phyloP scores from a whole-genome alignment of 1,140 invertebrate genomes.

The Camponotus vicinus region DNA sequence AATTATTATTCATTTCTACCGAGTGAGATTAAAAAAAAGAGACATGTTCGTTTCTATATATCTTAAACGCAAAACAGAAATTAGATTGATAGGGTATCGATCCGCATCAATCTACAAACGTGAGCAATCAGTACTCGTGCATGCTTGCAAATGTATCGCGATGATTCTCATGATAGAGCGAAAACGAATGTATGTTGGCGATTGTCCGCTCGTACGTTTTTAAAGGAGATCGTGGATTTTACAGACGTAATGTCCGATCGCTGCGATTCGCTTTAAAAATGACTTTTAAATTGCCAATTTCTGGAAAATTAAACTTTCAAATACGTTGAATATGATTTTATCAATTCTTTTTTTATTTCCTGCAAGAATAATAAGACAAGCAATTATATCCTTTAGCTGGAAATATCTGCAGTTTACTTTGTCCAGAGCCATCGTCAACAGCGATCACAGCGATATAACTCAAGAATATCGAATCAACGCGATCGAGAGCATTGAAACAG shows the following conservation, averaged over 20 bases:
- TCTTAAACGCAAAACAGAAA: background rate
- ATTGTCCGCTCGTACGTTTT: slow-evolving; percentile 45
- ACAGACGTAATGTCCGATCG: slow-evolving; percentile 65
- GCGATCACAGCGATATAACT: background rate
- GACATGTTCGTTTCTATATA: slow-evolving; percentile 31
- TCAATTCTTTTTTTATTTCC: background rate
- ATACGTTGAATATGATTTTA: background rate
- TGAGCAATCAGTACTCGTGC: background rate
- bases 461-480: slow-evolving; percentile 1
- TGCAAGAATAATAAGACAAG: background rate
- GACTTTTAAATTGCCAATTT: background rate
- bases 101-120: slow-evolving; percentile 41
- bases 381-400: background rate
- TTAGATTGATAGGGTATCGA: slow-evolving; percentile 29
- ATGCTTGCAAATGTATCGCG: slow-evolving; percentile 18
- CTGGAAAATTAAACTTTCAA: background rate
- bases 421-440: background rate
- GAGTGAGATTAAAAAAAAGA: background rate
- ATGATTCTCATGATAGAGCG: slow-evolving; percentile 12
- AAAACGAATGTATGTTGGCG: slow-evolving; percentile 37
- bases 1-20: slow-evolving; percentile 22
- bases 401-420: background rate
- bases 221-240: slow-evolving; percentile 58
- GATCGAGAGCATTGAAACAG: slow-evolving; percentile 2
- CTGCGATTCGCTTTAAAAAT: slow-evolving; percentile 27